Percentiles rank a stretch among this genome's conserved stretches.
phyloP scores from a whole-genome alignment of 2,888 invertebrate species.

The Luperina nickerlii region DNA sequence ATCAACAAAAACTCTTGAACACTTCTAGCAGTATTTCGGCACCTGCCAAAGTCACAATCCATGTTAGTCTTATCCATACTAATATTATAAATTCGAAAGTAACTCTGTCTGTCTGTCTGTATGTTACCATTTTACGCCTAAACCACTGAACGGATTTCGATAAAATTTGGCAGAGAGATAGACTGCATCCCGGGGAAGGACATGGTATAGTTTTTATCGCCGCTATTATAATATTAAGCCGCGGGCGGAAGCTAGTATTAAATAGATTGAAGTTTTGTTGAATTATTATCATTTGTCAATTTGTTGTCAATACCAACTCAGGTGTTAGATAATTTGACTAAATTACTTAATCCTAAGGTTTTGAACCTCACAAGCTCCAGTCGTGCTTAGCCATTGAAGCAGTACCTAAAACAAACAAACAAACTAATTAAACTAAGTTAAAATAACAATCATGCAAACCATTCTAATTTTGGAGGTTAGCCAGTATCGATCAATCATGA shows the following conservation, averaged over 20 bases:
- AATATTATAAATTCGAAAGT: too few species aligned
- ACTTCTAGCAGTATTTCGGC: neutral
- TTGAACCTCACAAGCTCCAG: conserved; percentile 3
- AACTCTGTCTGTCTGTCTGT: too few species aligned
- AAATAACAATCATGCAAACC: conserved; percentile 26
- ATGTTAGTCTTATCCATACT: neutral
- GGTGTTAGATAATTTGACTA: neutral
- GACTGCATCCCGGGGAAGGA: too few species aligned
- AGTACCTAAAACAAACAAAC: neutral
- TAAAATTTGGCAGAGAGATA: too few species aligned
- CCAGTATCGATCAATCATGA: conserved; percentile 43
- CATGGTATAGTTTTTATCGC: too few species aligned
- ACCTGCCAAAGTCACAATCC: too few species aligned
- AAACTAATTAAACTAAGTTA: neutral
- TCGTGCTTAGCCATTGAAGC: neutral
- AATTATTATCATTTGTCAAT: neutral
- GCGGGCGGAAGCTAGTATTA: too few species aligned
- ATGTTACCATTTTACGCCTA: too few species aligned
- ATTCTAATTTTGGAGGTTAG: conserved; percentile 44
- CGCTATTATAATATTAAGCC: too few species aligned
- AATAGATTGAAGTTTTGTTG: neutral
- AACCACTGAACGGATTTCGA: too few species aligned
- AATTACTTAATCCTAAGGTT: conserved; percentile 7
- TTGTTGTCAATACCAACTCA: neutral
- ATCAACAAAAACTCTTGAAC: neutral